Percentiles rank a stretch among this genome's conserved stretches.
Evolutionary conservation across 2,113 vertebrate genomes (phyloP).

Genomic region (Engystomops pustulosus): DNA sequence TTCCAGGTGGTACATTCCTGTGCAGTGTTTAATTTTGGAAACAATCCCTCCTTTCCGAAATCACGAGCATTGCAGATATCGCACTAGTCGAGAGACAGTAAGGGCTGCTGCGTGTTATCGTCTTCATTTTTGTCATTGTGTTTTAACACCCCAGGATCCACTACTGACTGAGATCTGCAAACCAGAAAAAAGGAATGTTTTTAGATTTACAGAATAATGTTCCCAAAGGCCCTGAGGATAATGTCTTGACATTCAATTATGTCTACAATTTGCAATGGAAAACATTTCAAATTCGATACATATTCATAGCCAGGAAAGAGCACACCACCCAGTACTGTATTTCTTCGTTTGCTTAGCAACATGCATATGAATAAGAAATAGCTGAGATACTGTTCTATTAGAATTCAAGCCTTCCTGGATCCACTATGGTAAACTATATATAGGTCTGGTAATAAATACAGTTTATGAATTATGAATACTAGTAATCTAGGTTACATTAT

Average conservation of each 20-base stretch:
- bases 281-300: conserved; percentile 24
- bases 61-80: conserved; percentile 57
- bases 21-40: conserved; percentile 67
- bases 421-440: neutral
- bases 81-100: conserved; percentile 93
- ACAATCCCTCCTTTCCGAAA: conserved; percentile 65
- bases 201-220: conserved; percentile 1
- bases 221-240: conserved; percentile 4
- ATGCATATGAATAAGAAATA: conserved; percentile 45
- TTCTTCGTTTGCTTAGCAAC: neutral
- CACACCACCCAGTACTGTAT: neutral
- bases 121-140: conserved; percentile 91
- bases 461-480: neutral
- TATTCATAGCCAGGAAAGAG: conserved; percentile 4
- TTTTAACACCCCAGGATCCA: conserved; percentile 94
- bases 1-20: conserved; percentile 70
- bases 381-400: neutral
- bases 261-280: conserved; percentile 32
- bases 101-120: conserved; percentile 93
- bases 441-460: neutral
- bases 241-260: conserved; percentile 32
- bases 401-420: neutral
- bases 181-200: conserved; percentile 35
- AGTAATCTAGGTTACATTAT: neutral
- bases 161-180: conserved; percentile 93